Conservation (phyloP, 2,888 invertebrate genomes). For the Arge pagana region DNA sequence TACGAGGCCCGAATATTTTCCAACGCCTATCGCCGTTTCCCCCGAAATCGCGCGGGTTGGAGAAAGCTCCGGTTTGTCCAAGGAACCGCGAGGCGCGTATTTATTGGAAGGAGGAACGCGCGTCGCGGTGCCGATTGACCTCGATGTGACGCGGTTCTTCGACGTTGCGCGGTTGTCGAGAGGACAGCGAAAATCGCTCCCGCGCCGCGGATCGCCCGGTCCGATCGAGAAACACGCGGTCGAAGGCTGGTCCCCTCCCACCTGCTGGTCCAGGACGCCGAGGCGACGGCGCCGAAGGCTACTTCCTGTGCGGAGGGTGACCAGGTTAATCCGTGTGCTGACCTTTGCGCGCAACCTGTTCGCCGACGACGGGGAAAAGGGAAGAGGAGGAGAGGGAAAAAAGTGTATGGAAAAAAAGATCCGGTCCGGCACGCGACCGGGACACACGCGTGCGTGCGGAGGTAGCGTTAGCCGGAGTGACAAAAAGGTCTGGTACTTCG, state of each 20-base stretch:
- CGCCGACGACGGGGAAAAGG: constrained; percentile 22
- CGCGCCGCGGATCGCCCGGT: constrained; percentile 15
- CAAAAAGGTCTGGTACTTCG: constrained; percentile 55
- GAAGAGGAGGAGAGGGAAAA: constrained; percentile 14
- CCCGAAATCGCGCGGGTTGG: too few relatives aligned
- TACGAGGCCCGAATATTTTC: too few relatives aligned
- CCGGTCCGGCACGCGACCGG: constrained; percentile 55
- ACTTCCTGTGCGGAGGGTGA: constrained; percentile 45
- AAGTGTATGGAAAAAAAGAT: constrained; percentile 38
- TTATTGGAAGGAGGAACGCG: too few relatives aligned
- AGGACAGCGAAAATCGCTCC: constrained; percentile 18
- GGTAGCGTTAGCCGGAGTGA: constrained; percentile 42
- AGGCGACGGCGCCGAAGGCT: constrained; percentile 31
- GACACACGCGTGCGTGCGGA: too few relatives aligned
- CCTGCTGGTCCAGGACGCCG: constrained; percentile 12
- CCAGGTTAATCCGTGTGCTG: constrained; percentile 55
- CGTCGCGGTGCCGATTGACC: too few relatives aligned
- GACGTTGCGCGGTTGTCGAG: constrained; percentile 19
- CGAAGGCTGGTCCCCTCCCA: constrained; percentile 5
- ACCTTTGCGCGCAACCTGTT: constrained; percentile 43
- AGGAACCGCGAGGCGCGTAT: too few relatives aligned
- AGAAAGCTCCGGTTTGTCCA: too few relatives aligned
- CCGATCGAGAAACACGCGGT: too few relatives aligned
- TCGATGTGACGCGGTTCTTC: too few relatives aligned
- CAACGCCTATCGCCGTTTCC: too few relatives aligned